Base-by-base conservation (phyloP, 1,140 invertebrate genomes). In the Oryzaephilus surinamensis region DNA sequence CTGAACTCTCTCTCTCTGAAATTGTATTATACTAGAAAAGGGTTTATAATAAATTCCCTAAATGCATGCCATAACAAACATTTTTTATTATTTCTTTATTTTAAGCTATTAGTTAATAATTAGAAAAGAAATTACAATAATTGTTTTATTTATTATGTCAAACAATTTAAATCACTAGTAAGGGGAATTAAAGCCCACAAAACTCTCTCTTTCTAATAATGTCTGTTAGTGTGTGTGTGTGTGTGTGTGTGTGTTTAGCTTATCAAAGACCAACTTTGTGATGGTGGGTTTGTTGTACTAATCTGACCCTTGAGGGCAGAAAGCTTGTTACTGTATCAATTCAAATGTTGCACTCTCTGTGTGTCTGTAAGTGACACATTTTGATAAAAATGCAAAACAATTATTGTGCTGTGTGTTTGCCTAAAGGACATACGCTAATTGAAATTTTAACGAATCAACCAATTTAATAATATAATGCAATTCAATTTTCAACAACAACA, bases 361-460 rank as follows among this genome's bases (percentile, higher is more conserved):
- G 8, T 26, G 34, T 19, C 54, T 58, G 56, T 45, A 54, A 57
- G 54, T 58, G 56, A 58, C 56, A 58, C 50, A n/a, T 51, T 50
- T 51, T 50, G 54, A 57, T 58, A 58, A 58, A 58, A 58, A 58
- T 54, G 40, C 43, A 46, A 51, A 52, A 24, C 2, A 24, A 11
- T n/a, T 24, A 24, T 21, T 6, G 10, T 21, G 8, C 3, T 24
- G n/a, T n/a, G 23, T 24, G 23, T 24, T 11, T 24, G 41, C 44
- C 47, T 36, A 17, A 37, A 42, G 48, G 46, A 41, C 46, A 46
- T 44, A 34, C 38, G 43, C 48, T 55, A 55, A 55, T 55, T 55
- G 53, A 52, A 53, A 53, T 49, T 51, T 48, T 45, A 41, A 47
- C 45, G 36, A 41, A 50, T 48, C 38, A 41, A 14, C 30, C 41